A percentile compares a stretch with the other conserved stretches of the same genome.
Evolutionary conservation across 2,797 vertebrate species (phyloP).

Genomic region (Leptatherina wallacei): DNA sequence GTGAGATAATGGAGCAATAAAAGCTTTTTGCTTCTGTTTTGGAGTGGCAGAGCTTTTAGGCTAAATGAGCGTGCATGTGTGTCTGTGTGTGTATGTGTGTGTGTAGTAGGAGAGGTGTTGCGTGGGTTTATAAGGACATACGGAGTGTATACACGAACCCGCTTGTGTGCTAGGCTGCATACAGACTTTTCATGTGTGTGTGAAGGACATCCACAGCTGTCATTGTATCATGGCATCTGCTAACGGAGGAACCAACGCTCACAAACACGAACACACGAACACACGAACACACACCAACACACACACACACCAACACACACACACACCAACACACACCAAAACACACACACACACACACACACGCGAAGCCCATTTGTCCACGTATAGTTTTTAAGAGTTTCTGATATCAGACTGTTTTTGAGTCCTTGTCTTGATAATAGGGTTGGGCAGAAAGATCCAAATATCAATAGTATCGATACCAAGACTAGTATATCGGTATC

Average conservation of each 20-base stretch:
- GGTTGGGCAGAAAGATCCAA: too few relatives aligned
- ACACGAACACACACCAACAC: not conserved
- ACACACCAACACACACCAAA: not conserved
- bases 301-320: not conserved
- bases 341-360: not conserved
- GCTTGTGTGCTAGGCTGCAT: too few relatives aligned
- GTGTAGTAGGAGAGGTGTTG: not conserved
- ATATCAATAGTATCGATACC: too few relatives aligned
- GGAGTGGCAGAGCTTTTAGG: conserved; percentile 53
- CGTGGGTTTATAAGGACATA: conserved; percentile 7
- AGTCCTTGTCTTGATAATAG: not conserved
- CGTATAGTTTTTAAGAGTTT: not conserved
- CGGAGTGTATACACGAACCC: not conserved
- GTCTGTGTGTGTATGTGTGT: not conserved
- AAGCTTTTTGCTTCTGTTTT: conserved; percentile 55
- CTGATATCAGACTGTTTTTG: too few relatives aligned
- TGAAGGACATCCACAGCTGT: conserved; percentile 27
- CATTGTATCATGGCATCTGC: conserved; percentile 20
- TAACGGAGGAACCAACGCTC: conserved; percentile 14
- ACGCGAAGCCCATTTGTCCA: not conserved
- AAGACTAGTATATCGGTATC: too few relatives aligned
- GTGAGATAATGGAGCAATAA: conserved; percentile 55
- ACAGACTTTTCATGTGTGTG: not conserved
- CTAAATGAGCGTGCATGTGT: conserved; percentile 36
- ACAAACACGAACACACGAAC: not conserved